Conservation (phyloP, 2,797 vertebrate genomes). For the Decapterus maruadsi region DNA sequence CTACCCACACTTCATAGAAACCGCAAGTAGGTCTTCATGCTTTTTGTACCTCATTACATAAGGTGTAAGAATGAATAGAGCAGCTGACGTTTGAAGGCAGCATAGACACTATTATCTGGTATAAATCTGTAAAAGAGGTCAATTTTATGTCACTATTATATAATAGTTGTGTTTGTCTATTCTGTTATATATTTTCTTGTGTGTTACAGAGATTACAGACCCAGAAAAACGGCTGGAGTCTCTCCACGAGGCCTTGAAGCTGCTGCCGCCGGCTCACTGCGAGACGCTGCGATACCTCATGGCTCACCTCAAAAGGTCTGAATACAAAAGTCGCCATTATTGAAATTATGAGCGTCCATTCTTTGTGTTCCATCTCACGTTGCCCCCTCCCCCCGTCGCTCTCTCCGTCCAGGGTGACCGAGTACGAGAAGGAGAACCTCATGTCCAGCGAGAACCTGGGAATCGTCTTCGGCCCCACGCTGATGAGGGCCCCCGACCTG, state of each 20-base stretch:
- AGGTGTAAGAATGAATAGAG: background rate
- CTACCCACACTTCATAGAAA: conserved; percentile 97
- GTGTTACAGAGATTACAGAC: conserved; percentile 90
- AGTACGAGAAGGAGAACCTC: conserved; percentile 95
- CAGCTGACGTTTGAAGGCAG: background rate
- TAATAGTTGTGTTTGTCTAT: no score
- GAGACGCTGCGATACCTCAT: conserved; percentile 98
- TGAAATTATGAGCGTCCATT: background rate
- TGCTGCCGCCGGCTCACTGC: conserved; percentile 96
- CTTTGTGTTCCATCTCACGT: background rate
- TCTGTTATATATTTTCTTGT: background rate
- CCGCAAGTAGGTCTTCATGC: conserved; percentile 90
- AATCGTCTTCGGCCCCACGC: conserved; percentile 97
- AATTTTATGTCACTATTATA: no score
- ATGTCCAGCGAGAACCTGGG: conserved; percentile 98
- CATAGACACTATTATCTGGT: background rate
- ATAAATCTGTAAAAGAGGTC: background rate
- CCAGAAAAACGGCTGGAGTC: conserved; percentile 94
- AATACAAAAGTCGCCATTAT: background rate
- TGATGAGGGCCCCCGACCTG: conserved; percentile 96
- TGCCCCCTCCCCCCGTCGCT: no score
- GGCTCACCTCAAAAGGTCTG: conserved; percentile 96
- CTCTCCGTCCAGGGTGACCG: conserved; percentile 88
- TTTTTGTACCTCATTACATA: conserved; percentile 10
- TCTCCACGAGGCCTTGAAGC: conserved; percentile 95